Evolutionary conservation across 2,888 invertebrate species (phyloP), one percentile per base, ranked within the genome.

Genomic region (Plemyria rubiginata): DNA sequence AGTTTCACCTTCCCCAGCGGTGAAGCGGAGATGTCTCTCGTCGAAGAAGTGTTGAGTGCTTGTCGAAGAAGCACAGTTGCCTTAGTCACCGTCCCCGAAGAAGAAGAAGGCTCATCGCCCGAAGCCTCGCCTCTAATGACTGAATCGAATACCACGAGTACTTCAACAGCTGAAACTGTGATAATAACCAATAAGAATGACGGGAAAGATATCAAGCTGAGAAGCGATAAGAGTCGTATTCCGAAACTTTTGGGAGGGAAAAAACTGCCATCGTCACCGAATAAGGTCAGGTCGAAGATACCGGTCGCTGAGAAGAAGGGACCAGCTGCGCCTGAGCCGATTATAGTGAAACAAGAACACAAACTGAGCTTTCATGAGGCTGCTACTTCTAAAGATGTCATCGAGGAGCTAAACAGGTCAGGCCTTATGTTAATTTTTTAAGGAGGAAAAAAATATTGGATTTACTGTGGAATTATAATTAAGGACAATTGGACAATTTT

Each of bases 321-420:
- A 57, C 82, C 82, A 70, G 60, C 63, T 0, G 46, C 71, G 1
- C 70, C 86, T 9, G 91, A 90, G 48, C 80, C 89, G 9, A 88
- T 93, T 55, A 93, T 93, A 46, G 87, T 93, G 16, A 88, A 88
- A 70, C 93, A 92, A 72, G 94, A 94, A 62, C 90, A 95, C 73
- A 94, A 94, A 8, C 84, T 95, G 62, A 95, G 95, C 85, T 96
- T 96, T 78, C 96, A 95, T 75, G 96, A 96, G 78, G 93, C 95
- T 66, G 95, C 96, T 12, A 95, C 96, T 41, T 96, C 96, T 48
- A 96, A 96, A 79, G 96, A 96, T 80, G 95, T 96, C 57, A 96
- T 96, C 72, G 96, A 96, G 75, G 96, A 96, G 78, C 88, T 96
- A 15, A 96, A 96, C 80, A 93, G 93, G 93, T 91, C 63, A 77